Percentiles rank a stretch among this genome's conserved stretches.
These are phyloP conservation scores for Diabrotica virgifera DNA, from an alignment of 1,140 invertebrate genomes.

Conservation along the genomic window DNA sequence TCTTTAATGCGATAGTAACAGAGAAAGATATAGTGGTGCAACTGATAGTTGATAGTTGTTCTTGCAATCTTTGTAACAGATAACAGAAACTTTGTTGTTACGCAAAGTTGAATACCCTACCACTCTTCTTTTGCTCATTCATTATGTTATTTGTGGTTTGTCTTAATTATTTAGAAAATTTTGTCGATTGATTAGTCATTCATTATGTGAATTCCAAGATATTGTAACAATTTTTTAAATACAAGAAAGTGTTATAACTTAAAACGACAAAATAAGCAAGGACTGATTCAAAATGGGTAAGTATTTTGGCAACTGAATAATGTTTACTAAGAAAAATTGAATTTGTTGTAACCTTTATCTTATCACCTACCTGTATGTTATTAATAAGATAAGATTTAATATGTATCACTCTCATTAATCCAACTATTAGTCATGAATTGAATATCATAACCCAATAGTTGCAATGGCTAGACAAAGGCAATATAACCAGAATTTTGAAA, in stretches of 20 bases:
- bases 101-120: not conserved
- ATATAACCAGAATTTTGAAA: not conserved
- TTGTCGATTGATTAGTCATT: not conserved
- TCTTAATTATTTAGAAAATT: not conserved
- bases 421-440: not conserved
- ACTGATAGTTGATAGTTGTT: no score
- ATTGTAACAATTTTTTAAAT: not conserved
- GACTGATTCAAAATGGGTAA: not conserved
- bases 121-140: not conserved
- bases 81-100: not conserved
- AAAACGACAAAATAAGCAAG: not conserved
- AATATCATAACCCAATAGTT: not conserved
- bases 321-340: not conserved
- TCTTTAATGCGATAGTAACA: no score
- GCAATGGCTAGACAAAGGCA: not conserved
- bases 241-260: not conserved
- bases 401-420: not conserved
- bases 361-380: not conserved
- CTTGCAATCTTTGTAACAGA: no score
- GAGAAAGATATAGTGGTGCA: no score
- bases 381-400: not conserved
- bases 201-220: not conserved
- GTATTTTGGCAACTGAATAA: not conserved
- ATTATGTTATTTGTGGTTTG: not conserved
- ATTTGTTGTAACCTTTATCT: not conserved